phyloP scores from a whole-genome alignment of 1,140 invertebrate genomes.

The Leucophenga varia region DNA sequence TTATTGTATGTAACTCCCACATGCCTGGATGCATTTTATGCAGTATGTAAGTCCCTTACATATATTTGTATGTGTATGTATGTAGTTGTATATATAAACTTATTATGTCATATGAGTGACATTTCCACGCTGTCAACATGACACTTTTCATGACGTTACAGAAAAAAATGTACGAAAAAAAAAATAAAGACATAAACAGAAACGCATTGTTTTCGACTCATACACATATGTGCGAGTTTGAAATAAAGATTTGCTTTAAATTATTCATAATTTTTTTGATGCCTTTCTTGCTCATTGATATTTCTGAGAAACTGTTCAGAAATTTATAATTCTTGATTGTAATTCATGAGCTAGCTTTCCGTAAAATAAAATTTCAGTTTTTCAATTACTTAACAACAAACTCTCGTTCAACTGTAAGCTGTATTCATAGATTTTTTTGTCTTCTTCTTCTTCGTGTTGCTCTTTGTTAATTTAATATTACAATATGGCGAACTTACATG shows the following conservation, averaged over 20 bases:
- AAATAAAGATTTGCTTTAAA: constrained; percentile 17
- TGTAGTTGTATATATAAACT: too few relatives aligned
- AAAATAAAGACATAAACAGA: background rate
- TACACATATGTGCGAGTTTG: background rate
- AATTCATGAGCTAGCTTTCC: too few relatives aligned
- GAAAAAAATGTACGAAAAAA: constrained; percentile 16
- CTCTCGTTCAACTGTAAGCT: constrained; percentile 16
- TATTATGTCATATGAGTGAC: constrained; percentile 49
- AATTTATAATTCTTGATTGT: too few relatives aligned
- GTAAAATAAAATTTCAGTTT: constrained; percentile 23
- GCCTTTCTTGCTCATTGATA: constrained; percentile 24
- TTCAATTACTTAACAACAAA: constrained; percentile 1
- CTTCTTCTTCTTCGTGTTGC: too few relatives aligned
- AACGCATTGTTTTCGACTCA: background rate
- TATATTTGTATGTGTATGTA: too few relatives aligned
- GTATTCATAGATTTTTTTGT: too few relatives aligned
- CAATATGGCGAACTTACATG: constrained; percentile 28
- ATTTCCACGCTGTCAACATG: constrained; percentile 49
- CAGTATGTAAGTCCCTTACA: too few relatives aligned
- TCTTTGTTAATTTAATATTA: too few relatives aligned
- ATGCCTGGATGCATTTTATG: too few relatives aligned
- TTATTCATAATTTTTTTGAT: constrained; percentile 32
- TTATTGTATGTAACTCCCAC: too few relatives aligned
- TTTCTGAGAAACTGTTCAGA: too few relatives aligned
- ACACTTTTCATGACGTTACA: constrained; percentile 47